Evolutionary conservation across 2,797 vertebrate genomes (phyloP), one percentile per base, ranked within the genome.

Genomic region (Todus mexicanus): DNA sequence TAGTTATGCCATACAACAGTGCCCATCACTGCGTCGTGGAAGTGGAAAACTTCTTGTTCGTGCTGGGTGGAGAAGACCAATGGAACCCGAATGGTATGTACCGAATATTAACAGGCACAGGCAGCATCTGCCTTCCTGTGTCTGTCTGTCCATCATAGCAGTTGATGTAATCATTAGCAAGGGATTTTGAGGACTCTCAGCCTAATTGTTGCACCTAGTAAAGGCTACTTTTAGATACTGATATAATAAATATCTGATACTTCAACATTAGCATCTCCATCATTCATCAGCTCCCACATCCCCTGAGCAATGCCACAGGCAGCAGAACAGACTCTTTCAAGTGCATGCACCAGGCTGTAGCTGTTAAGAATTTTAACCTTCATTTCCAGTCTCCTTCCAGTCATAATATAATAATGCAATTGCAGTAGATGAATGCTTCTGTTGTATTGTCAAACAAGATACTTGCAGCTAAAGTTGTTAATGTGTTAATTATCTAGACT

Each of bases 1-100:
- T 96, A 99, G 99, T 99, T 98, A 99, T 99, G 99, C 99, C 99
- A 88, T 99, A 99, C 97, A 99, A 99, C 98, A 99, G 99, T 22
- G 99, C 99, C 73, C 99, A 99, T 98, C 99, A 99, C 97, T 99
- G 99, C 66, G 99, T 99, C 16, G 99, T 99, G 91, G 99, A 99
- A 97, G 99, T 99, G 94, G 99, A 99, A 97, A 99, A 99, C 98
- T 99, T 99, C 97, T 97, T 99, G 96, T 98, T 99, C 23, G 98
- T 99, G 92, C 94, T 99, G 61, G 99, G 99, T 47, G 99, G 99
- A 98, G 99, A 99, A 97, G 99, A 99, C 97, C 99, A 99, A 47
- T 99, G 99, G 99, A 99, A 99, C 96, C 99, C 99, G 53, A 99
- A 99, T 23, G 99, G 99, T 98, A 98, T 56, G 97, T 95, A 92